A percentile compares a stretch with the other conserved stretches of the same genome.
Conservation (phyloP, 2,113 vertebrate genomes). For the Eretmochelys imbricata region DNA sequence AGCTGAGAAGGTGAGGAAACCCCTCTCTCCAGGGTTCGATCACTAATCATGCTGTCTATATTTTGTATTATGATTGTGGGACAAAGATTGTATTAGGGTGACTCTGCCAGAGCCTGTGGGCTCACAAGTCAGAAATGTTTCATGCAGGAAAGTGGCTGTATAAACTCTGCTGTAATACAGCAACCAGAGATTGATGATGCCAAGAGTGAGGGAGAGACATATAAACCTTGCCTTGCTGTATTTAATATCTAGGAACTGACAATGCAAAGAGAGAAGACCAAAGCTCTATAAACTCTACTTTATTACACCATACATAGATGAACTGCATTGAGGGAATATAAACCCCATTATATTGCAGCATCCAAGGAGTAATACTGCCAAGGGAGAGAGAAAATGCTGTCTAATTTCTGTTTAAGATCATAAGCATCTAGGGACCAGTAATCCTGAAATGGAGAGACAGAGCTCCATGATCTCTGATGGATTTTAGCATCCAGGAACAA, state of each 20-base stretch:
- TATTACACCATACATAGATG: conserved; percentile 76
- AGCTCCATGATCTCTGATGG: conserved; percentile 71
- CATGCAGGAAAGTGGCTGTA: conserved; percentile 78
- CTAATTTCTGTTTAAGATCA: conserved; percentile 76
- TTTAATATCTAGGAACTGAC: conserved; percentile 78
- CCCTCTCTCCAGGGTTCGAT: neutral
- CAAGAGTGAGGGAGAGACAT: conserved; percentile 65
- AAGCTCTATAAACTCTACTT: conserved; percentile 81
- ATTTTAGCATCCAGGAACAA: conserved; percentile 74
- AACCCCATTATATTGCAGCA: conserved; percentile 71
- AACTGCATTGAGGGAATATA: conserved; percentile 73
- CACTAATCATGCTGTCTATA: neutral
- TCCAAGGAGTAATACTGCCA: conserved; percentile 58
- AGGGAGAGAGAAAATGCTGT: conserved; percentile 64
- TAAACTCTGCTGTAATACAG: conserved; percentile 75
- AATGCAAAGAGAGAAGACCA: conserved; percentile 76
- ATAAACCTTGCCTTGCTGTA: conserved; percentile 79
- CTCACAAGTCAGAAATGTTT: conserved; percentile 67
- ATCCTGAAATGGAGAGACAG: conserved; percentile 68
- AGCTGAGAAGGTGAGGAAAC: neutral
- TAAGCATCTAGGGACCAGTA: conserved; percentile 74
- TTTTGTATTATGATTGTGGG: conserved; percentile 9
- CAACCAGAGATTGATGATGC: conserved; percentile 78
- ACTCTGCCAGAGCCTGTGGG: neutral
- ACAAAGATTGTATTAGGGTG: conserved; percentile 21